phyloP scores from a whole-genome alignment of 2,888 invertebrate species.

The Atethmia centrago region DNA sequence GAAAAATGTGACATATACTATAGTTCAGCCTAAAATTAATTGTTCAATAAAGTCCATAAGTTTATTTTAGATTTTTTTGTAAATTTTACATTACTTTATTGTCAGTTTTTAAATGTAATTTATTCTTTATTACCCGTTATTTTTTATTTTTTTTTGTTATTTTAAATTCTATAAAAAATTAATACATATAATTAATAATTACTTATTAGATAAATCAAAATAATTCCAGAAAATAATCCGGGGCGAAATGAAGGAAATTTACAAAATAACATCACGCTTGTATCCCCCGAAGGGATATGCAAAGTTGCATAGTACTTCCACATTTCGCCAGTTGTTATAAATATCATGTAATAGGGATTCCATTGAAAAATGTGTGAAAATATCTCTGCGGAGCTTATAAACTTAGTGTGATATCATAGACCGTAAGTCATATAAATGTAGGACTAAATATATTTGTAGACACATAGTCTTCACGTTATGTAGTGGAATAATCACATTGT shows the following conservation, averaged over 20 bases:
- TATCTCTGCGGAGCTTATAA: conserved; percentile 30
- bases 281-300: rapidly evolving
- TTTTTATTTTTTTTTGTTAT: conserved; percentile 11
- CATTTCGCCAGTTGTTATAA: not conserved
- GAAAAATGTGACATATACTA: conserved; percentile 1
- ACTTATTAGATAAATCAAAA: not conserved
- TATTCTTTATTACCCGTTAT: conserved; percentile 59
- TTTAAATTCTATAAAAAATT: not conserved
- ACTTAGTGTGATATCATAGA: conserved; percentile 46
- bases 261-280: not conserved
- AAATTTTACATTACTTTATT: conserved; percentile 34
- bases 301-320: not conserved
- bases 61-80: conserved; percentile 55
- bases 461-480: conserved; percentile 11
- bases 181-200: too few species aligned
- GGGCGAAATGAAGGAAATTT: not conserved
- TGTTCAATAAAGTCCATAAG: conserved; percentile 14
- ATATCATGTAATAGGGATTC: conserved; percentile 4
- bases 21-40: not conserved
- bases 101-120: conserved; percentile 45
- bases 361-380: conserved; percentile 2
- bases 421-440: conserved; percentile 16
- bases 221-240: not conserved
- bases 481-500: not conserved
- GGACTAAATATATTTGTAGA: conserved; percentile 42